These are phyloP conservation scores for Dreissena polymorpha DNA, from an alignment of 1,140 invertebrate genomes.

Conservation along the genomic window DNA sequence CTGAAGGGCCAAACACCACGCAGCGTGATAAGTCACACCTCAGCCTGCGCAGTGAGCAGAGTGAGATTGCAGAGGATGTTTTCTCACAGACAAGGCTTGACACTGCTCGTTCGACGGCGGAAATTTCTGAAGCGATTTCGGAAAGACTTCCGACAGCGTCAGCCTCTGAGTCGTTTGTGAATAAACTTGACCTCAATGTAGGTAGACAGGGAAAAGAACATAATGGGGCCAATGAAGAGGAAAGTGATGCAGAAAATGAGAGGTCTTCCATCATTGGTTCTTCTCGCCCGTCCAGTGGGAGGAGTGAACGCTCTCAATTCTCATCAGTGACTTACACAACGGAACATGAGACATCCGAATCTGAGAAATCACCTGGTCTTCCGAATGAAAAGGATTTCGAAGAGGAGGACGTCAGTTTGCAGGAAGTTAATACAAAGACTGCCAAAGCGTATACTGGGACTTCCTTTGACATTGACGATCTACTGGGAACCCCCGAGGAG, in stretches of 20 bases:
- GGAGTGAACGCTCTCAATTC: conserved; percentile 39
- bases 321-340: conserved; percentile 14
- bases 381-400: conserved; percentile 5
- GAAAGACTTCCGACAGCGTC: conserved; percentile 37
- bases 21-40: conserved; percentile 50
- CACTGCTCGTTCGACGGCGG: conserved; percentile 52
- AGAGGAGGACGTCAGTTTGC: conserved; percentile 28
- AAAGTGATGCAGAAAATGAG: conserved; percentile 62
- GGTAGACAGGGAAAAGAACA: conserved; percentile 9
- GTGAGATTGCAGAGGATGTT: conserved; percentile 25
- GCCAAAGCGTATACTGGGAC: conserved; percentile 28
- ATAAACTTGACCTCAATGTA: conserved; percentile 40
- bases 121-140: conserved; percentile 62
- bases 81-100: conserved; percentile 31
- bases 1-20: conserved; percentile 40
- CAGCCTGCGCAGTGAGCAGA: conserved; percentile 51
- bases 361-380: conserved; percentile 50
- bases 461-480: conserved; percentile 58
- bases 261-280: conserved; percentile 52
- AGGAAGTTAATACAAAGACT: conserved; percentile 11
- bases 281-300: conserved; percentile 69
- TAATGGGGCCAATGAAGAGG: conserved; percentile 6
- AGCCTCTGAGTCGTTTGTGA: conserved; percentile 39
- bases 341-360: conserved; percentile 56
- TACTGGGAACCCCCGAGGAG: conserved; percentile 60